These are phyloP conservation scores for Denticeps clupeoides DNA, from an alignment of 2,797 vertebrate genomes.

Conservation along the genomic window DNA sequence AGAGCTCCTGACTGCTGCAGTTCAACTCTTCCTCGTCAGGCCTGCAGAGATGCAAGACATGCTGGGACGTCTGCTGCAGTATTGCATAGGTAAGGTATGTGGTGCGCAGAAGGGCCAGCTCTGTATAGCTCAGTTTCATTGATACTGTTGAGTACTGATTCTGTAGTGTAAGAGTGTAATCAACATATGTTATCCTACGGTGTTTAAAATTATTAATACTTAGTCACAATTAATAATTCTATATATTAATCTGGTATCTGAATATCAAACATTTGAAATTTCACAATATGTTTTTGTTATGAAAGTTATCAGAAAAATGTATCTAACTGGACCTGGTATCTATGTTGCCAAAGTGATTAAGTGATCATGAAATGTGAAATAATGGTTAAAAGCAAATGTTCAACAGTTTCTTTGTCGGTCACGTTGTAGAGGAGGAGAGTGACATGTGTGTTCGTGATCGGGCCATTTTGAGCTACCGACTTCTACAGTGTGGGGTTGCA, in stretches of 20 bases:
- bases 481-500: conserved; percentile 70
- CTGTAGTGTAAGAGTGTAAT: too few relatives aligned
- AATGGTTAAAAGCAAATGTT: neutral
- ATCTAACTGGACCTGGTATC: too few relatives aligned
- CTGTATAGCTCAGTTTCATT: neutral
- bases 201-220: too few relatives aligned
- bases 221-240: too few relatives aligned
- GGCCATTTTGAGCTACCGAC: conserved; percentile 81
- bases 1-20: conserved; percentile 77
- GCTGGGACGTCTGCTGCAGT: conserved; percentile 77
- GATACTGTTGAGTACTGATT: too few relatives aligned
- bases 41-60: conserved; percentile 89
- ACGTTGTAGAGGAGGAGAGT: conserved; percentile 75
- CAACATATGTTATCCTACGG: too few relatives aligned
- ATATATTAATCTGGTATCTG: too few relatives aligned
- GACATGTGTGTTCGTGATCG: conserved; percentile 84
- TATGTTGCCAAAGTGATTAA: too few relatives aligned
- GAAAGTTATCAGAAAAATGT: too few relatives aligned
- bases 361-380: too few relatives aligned
- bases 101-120: neutral
- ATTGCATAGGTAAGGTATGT: conserved; percentile 69
- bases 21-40: conserved; percentile 75
- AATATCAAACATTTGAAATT: too few relatives aligned
- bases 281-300: too few relatives aligned
- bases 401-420: neutral